Evolutionary conservation across 1,140 invertebrate species (phyloP).

Genomic region (Octopus bimaculoides): DNA sequence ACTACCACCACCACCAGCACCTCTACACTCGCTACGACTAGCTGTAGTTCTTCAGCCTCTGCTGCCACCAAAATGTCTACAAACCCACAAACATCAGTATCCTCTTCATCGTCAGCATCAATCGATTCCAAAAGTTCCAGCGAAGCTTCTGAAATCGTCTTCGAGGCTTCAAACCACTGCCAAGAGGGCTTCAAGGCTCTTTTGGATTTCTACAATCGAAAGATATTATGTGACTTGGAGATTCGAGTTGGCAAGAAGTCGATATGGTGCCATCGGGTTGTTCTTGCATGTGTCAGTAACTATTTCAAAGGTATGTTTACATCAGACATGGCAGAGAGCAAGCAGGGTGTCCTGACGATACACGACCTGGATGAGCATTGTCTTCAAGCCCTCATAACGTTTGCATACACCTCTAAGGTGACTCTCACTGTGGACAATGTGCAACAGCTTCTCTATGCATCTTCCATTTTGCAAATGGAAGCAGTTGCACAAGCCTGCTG

Average conservation of each 20-base stretch:
- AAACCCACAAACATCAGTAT: not conserved
- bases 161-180: constrained; percentile 24
- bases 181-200: constrained; percentile 36
- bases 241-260: constrained; percentile 43
- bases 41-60: constrained; percentile 15
- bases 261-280: constrained; percentile 49
- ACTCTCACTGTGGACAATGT: constrained; percentile 52
- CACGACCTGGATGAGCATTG: constrained; percentile 53
- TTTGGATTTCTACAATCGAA: constrained; percentile 39
- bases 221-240: constrained; percentile 50
- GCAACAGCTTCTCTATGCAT: constrained; percentile 51
- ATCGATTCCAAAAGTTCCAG: not conserved
- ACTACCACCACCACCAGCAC: constrained; percentile 1
- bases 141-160: constrained; percentile 1
- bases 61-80: constrained; percentile 8
- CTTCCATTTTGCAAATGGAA: constrained; percentile 55
- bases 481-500: constrained; percentile 50
- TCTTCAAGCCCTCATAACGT: constrained; percentile 49
- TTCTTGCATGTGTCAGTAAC: constrained; percentile 48
- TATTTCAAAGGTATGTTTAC: constrained; percentile 56
- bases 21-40: constrained; percentile 13
- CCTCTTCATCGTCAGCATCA: not conserved
- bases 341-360: constrained; percentile 41
- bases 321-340: constrained; percentile 51
- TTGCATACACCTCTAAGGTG: constrained; percentile 53